Percentiles rank a stretch among this genome's conserved stretches.
Conservation (phyloP, 2,113 vertebrate species). For the Lichenostomus cassidix region DNA sequence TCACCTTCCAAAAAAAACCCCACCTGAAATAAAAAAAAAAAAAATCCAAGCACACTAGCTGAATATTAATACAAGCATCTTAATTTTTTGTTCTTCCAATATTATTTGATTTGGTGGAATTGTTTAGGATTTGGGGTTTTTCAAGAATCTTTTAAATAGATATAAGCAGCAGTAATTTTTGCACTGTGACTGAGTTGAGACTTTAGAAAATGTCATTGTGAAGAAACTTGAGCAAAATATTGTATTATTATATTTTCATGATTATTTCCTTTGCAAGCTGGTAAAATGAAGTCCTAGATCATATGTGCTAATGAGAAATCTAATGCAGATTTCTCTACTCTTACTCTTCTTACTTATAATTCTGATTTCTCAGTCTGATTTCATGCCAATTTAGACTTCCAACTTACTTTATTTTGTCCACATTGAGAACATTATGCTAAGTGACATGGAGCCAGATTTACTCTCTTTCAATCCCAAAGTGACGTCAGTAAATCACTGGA, state of each 20-base stretch:
- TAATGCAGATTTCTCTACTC: neutral
- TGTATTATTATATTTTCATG: neutral
- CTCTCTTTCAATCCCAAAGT: neutral
- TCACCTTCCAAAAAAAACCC: neutral
- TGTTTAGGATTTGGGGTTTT: neutral
- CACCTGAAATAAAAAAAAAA: neutral
- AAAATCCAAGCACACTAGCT: accelerated
- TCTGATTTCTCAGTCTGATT: neutral
- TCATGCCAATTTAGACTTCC: neutral
- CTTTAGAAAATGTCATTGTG: neutral
- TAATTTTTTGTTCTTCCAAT: neutral
- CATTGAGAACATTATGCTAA: neutral
- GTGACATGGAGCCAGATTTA: neutral
- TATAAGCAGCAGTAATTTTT: neutral
- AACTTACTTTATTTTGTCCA: neutral
- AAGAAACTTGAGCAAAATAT: neutral
- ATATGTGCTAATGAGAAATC: neutral
- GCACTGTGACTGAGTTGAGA: neutral
- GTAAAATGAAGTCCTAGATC: neutral
- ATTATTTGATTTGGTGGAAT: neutral
- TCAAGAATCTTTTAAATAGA: neutral
- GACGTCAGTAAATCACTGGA: conserved; percentile 25
- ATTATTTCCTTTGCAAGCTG: neutral
- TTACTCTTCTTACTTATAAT: neutral
- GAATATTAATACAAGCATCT: neutral